Evolutionary conservation across 2,888 invertebrate species (phyloP), one percentile per base, ranked within the genome.

Genomic region (Phyllotreta cruciferae): DNA sequence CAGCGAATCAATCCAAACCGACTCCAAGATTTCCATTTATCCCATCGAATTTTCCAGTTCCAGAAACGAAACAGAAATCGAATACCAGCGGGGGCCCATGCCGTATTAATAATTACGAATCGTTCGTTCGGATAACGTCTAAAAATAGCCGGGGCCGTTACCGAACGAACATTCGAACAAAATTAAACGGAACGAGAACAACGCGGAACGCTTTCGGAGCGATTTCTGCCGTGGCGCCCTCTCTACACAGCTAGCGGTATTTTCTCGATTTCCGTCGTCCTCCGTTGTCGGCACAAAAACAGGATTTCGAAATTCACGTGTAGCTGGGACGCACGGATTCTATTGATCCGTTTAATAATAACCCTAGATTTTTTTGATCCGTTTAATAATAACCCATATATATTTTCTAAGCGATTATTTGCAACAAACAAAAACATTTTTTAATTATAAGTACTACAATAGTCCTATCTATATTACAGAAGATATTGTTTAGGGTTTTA

Each of bases 181-280:
- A 24, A 24, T 24, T 24, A 24, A 24, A 24, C 24, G 24, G 24
- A 24, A 24, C 24, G 24, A 24, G 24, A 24, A 24, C 24, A 24
- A 24, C 24, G 24, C 24, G 24, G 24, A 24, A 24, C 24, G 24
- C 4, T 24, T 24, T 52, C 24, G 49, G 60, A 13, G 45, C 24
- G 39, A 44, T 52, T 56, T 54, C 60, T 62, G 8, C n/a, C 10
- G 71, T 73, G 70, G 64, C 70, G 74, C 73, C 74, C 73, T 74
- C 74, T 74, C 64, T 71, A 60, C 55, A 52, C 49, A 67, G 65
- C 67, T 71, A 67, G 69, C 66, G 55, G 56, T 64, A 71, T 56
- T 63, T 49, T 8, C 13, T 34, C 24, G 60, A 37, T 50, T 62
- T 47, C 57, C 24, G 54, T 44, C 56, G 44, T 37, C 54, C 52